phyloP scores from a whole-genome alignment of 2,888 invertebrate species.

The Gonocerus acuteangulatus region DNA sequence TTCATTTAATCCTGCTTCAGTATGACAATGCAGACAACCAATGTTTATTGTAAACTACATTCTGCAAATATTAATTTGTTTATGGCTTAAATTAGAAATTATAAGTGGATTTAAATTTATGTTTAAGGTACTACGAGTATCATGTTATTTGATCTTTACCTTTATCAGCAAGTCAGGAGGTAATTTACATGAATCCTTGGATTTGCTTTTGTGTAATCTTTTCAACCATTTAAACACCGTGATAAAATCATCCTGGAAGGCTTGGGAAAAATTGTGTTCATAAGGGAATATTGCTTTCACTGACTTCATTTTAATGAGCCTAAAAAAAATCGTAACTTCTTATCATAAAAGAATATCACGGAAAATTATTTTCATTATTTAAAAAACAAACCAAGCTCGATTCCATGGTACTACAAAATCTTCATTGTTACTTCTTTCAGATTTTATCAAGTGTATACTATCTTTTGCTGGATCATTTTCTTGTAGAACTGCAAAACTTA shows the following conservation, averaged over 20 bases:
- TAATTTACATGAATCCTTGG: conserved; percentile 49
- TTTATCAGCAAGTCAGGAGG: conserved; percentile 86
- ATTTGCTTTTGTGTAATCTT: conserved; percentile 56
- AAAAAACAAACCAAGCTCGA: conserved; percentile 53
- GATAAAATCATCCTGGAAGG: conserved; percentile 81
- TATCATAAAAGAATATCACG: background rate
- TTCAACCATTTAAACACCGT: conserved; percentile 92
- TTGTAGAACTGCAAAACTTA: conserved; percentile 53
- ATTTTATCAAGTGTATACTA: conserved; percentile 50
- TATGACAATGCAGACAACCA: too few species aligned
- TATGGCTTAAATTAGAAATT: too few species aligned
- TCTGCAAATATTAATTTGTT: too few species aligned
- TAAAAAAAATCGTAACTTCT: too few species aligned
- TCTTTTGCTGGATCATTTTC: conserved; percentile 45
- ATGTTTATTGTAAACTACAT: too few species aligned
- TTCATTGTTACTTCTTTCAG: conserved; percentile 68
- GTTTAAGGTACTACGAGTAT: too few species aligned
- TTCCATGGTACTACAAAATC: conserved; percentile 64
- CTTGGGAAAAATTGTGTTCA: conserved; percentile 78
- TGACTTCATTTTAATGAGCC: conserved; percentile 55
- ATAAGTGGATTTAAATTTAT: too few species aligned
- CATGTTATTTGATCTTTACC: conserved; percentile 49
- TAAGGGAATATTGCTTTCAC: conserved; percentile 73
- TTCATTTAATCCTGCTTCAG: too few species aligned
- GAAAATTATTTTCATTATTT: background rate